These are phyloP conservation scores for Selene dorsalis DNA, from an alignment of 2,797 vertebrate species.

Conservation along the genomic window DNA sequence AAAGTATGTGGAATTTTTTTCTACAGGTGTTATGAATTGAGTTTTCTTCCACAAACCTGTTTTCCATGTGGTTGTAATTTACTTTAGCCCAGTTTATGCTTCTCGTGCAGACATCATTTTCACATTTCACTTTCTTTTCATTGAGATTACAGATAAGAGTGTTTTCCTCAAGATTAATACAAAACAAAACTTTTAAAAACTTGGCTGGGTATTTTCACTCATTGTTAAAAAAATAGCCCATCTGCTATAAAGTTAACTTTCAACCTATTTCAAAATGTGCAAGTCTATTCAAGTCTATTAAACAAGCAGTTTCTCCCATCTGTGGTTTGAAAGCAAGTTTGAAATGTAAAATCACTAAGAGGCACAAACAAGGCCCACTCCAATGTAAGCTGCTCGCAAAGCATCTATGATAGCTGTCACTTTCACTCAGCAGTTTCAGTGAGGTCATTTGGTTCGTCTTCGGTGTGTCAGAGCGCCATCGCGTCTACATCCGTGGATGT, in stretches of 20 bases:
- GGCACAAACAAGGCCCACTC: conserved; percentile 7
- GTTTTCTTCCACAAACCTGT: conserved; percentile 32
- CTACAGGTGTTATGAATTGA: conserved; percentile 47
- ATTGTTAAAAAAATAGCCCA: conserved; percentile 11
- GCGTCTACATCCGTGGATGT: conserved; percentile 25
- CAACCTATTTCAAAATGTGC: conserved; percentile 6
- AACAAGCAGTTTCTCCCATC: neutral
- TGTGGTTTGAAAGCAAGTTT: neutral
- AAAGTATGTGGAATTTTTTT: conserved; percentile 28
- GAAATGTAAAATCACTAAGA: conserved; percentile 13
- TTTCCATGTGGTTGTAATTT: conserved; percentile 40
- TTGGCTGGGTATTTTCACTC: conserved; percentile 10
- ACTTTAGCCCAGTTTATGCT: conserved; percentile 20
- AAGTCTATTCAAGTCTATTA: neutral
- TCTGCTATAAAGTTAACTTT: neutral
- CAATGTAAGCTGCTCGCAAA: conserved; percentile 20
- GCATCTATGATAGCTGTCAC: neutral
- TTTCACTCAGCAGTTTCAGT: conserved; percentile 14
- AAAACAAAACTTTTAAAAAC: neutral
- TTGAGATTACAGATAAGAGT: conserved; percentile 10
- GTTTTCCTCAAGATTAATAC: conserved; percentile 21
- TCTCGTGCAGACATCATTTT: neutral
- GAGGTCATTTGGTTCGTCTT: conserved; percentile 12
- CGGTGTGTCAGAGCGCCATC: conserved; percentile 14
- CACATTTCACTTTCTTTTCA: conserved; percentile 15